Percentiles rank a stretch among this genome's conserved stretches.
Conservation (phyloP, 53 echinoderm and acorn worm species). For the Pentamera pediparva region DNA sequence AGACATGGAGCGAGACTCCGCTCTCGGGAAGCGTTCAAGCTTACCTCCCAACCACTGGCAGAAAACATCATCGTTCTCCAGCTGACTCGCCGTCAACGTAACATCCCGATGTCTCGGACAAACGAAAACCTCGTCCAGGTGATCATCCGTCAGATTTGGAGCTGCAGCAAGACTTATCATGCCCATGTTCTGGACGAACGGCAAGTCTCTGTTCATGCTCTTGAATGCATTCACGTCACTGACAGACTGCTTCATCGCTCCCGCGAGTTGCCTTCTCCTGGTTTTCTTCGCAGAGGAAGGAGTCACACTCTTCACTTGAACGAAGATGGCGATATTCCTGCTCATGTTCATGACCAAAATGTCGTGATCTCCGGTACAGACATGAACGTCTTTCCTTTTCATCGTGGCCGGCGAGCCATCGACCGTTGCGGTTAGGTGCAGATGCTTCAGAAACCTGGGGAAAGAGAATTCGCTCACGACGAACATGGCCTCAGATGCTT, state of each 20-base stretch:
- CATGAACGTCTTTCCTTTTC: too few relatives aligned
- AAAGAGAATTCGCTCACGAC: conserved; percentile 13
- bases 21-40: too few relatives aligned
- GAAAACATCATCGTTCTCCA: neutral
- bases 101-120: neutral
- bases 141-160: neutral
- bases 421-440: too few relatives aligned
- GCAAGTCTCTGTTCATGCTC: conserved; percentile 22
- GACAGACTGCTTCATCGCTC: neutral
- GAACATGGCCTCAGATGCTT: neutral
- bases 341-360: conserved; percentile 1
- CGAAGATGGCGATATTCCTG: neutral
- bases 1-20: too few relatives aligned
- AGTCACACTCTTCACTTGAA: conserved; percentile 8
- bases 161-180: neutral
- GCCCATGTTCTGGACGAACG: neutral
- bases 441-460: neutral
- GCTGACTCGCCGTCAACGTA: neutral
- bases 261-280: neutral
- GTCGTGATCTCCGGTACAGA: conserved; percentile 26
- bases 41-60: neutral
- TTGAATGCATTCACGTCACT: conserved; percentile 3
- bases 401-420: too few relatives aligned
- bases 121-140: neutral
- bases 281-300: neutral